These are phyloP conservation scores for Clepsis dumicolana DNA, from an alignment of 2,888 invertebrate species.

Conservation along the genomic window DNA sequence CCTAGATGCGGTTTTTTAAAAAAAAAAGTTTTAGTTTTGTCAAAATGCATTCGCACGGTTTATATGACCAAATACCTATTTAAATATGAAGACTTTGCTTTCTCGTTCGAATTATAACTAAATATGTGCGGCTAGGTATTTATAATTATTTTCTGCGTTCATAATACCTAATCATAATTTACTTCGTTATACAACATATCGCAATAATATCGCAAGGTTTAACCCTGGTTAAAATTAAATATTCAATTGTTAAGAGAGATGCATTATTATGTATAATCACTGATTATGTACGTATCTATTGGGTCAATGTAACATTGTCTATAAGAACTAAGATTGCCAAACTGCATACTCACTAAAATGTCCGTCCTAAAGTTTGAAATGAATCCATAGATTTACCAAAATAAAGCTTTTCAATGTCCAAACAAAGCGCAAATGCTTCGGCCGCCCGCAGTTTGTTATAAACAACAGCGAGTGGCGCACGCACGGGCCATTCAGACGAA, in stretches of 20 bases:
- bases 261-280: not conserved
- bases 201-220: not conserved
- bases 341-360: not conserved
- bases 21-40: too few species aligned
- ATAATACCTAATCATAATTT: too few species aligned
- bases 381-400: conserved; percentile 10
- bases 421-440: conserved; percentile 1
- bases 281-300: not conserved
- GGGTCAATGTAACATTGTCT: not conserved
- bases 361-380: not conserved
- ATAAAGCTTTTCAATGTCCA: conserved; percentile 8
- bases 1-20: too few species aligned
- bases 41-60: too few species aligned
- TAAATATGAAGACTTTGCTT: too few species aligned
- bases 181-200: too few species aligned
- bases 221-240: not conserved
- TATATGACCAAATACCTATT: too few species aligned
- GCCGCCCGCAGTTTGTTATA: conserved; percentile 25
- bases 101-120: too few species aligned
- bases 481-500: conserved; percentile 49
- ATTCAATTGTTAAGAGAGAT: not conserved
- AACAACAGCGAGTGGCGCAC: conserved; percentile 26
- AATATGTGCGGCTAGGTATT: too few species aligned
- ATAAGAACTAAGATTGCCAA: not conserved
- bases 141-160: too few species aligned